phyloP scores from a whole-genome alignment of 1,140 invertebrate genomes.

The Leptopilina clavipes region DNA sequence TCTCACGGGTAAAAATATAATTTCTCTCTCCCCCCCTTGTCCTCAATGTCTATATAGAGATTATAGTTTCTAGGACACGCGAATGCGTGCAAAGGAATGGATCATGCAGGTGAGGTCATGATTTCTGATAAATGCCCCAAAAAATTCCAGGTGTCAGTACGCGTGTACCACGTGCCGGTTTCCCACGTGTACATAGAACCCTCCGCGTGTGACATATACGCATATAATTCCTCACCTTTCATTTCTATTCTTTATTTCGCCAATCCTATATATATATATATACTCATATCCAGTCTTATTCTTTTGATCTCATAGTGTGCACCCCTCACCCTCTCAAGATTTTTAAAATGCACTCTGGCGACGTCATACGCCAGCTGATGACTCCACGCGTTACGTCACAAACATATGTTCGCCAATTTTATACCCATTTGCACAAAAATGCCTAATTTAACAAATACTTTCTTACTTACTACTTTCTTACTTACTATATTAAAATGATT shows the following conservation, averaged over 20 bases:
- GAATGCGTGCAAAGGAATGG: constrained; percentile 25
- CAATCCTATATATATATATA: neutral
- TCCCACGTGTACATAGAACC: constrained; percentile 20
- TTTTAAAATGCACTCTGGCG: neutral
- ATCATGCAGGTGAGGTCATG: constrained; percentile 16
- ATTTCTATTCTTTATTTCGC: constrained; percentile 14
- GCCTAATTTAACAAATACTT: no score
- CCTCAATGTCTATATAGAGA: neutral
- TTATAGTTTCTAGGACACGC: neutral
- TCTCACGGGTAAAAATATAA: constrained; percentile 14
- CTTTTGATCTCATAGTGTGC: constrained; percentile 21
- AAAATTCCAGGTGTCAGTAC: constrained; percentile 26
- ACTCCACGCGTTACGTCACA: neutral
- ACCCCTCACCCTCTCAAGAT: constrained; percentile 2
- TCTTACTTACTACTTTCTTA: no score
- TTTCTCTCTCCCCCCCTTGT: neutral
- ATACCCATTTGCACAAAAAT: no score
- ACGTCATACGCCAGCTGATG: constrained; percentile 31
- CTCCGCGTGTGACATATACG: constrained; percentile 4
- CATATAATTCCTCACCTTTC: constrained; percentile 20
- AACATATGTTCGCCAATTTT: neutral
- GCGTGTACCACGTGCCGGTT: constrained; percentile 21
- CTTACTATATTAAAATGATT: no score
- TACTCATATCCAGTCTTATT: constrained; percentile 23
- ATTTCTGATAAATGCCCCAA: constrained; percentile 30